Percentiles rank a stretch among this genome's conserved stretches.
phyloP scores from a whole-genome alignment of 2,113 vertebrate species.

The Petrocephalus zakoni region DNA sequence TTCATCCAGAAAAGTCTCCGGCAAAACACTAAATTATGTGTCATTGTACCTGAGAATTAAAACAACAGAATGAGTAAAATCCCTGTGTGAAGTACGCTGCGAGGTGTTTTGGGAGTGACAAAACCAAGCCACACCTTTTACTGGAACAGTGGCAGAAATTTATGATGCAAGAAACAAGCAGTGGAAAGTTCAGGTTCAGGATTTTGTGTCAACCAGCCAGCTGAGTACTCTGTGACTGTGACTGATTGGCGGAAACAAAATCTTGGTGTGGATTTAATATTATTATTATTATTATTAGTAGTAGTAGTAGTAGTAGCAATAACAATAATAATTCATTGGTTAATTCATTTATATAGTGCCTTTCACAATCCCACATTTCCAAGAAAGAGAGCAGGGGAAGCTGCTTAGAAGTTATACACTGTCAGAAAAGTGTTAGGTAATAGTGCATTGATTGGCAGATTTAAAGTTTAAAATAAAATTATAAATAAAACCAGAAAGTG shows the following conservation, averaged over 20 bases:
- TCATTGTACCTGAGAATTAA: slow-evolving; percentile 54
- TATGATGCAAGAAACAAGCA: neutral
- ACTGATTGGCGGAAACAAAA: too few species aligned
- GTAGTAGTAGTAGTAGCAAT: too few species aligned
- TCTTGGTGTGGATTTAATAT: too few species aligned
- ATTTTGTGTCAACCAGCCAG: neutral
- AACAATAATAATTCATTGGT: too few species aligned
- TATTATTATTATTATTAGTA: too few species aligned
- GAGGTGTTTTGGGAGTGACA: neutral
- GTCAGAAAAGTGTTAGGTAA: neutral
- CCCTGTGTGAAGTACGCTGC: neutral
- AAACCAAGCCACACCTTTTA: neutral
- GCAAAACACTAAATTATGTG: slow-evolving; percentile 47
- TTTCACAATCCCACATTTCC: neutral
- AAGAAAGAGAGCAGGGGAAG: neutral
- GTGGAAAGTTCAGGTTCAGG: neutral
- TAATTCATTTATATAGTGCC: too few species aligned
- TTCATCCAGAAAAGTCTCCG: slow-evolving; percentile 32
- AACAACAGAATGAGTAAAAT: neutral
- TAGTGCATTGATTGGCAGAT: neutral
- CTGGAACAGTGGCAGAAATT: neutral
- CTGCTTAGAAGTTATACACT: neutral
- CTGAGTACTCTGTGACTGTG: too few species aligned
- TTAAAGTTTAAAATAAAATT: neutral
- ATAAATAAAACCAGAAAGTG: neutral